A percentile compares a stretch with the other conserved stretches of the same genome.
Evolutionary conservation across 2,888 invertebrate species (phyloP).

Genomic region (Eristalinus sepulchralis): DNA sequence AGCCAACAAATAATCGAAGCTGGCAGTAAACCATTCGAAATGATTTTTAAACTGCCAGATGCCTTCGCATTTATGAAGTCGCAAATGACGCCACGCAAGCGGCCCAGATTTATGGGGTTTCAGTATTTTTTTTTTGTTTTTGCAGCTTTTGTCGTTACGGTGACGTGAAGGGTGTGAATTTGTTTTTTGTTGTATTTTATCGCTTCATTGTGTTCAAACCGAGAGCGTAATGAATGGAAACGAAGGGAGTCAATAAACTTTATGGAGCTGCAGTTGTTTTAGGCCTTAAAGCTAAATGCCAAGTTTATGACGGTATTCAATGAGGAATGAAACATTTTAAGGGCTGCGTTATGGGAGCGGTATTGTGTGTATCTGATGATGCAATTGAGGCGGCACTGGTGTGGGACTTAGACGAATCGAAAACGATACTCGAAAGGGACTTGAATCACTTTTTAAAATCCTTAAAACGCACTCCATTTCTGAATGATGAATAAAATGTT

Average conservation of each 20-base stretch:
- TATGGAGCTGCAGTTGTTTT: slow-evolving; percentile 20
- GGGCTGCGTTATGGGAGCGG: neutral
- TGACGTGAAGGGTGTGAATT: neutral
- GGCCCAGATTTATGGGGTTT: slow-evolving; percentile 61
- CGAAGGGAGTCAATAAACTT: slow-evolving; percentile 48
- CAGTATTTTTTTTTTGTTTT: slow-evolving; percentile 15
- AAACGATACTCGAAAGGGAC: neutral
- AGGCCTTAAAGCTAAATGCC: neutral
- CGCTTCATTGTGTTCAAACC: slow-evolving; percentile 30
- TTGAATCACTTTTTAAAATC: neutral
- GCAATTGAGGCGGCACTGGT: neutral
- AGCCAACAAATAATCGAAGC: slow-evolving; percentile 69
- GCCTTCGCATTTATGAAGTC: slow-evolving; percentile 66
- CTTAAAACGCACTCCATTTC: neutral
- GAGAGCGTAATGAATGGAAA: slow-evolving; percentile 24
- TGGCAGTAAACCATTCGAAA: slow-evolving; percentile 66
- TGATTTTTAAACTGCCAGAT: slow-evolving; percentile 68
- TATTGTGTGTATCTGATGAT: neutral
- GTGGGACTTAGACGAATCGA: neutral
- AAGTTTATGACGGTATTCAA: neutral
- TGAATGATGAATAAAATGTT: neutral
- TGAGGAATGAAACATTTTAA: slow-evolving; percentile 1
- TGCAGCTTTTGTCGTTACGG: neutral
- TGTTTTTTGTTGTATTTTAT: slow-evolving; percentile 31
- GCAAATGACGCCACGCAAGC: slow-evolving; percentile 52